Evolutionary conservation across 2,888 invertebrate species (phyloP).

Genomic region (Esperia sulphurella): DNA sequence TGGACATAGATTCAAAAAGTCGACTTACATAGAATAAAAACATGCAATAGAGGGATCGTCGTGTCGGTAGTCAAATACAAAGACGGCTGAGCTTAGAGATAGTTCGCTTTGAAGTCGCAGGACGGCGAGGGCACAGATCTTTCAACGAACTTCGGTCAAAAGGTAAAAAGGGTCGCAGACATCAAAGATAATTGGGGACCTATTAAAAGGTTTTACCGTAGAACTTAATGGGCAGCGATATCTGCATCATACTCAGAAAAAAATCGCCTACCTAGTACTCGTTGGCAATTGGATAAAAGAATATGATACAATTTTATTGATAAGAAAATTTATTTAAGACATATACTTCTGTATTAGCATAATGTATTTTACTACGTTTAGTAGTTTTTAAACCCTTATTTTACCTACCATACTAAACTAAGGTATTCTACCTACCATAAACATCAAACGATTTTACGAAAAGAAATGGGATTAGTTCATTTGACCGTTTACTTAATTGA

Average conservation of each 20-base stretch:
- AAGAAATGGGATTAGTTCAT: too few relatives aligned
- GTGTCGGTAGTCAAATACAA: conserved; percentile 32
- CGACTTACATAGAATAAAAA: conserved; percentile 13
- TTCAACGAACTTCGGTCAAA: conserved; percentile 53
- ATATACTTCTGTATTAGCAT: too few relatives aligned
- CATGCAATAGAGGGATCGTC: conserved; percentile 16
- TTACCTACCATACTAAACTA: too few relatives aligned
- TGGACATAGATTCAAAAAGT: too few relatives aligned
- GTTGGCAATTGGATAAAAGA: neutral
- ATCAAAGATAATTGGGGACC: conserved; percentile 64
- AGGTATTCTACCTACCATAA: too few relatives aligned
- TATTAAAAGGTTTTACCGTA: conserved; percentile 44
- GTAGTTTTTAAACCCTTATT: too few relatives aligned
- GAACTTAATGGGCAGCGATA: conserved; percentile 1
- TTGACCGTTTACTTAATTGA: too few relatives aligned
- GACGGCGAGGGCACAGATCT: conserved; percentile 41
- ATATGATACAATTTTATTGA: too few relatives aligned
- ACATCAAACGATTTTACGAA: too few relatives aligned
- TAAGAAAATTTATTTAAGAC: too few relatives aligned
- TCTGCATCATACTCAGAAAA: conserved; percentile 3
- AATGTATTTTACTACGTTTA: too few relatives aligned
- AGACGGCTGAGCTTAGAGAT: conserved; percentile 42
- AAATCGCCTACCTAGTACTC: neutral
- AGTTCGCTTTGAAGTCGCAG: conserved; percentile 59
- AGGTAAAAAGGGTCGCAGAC: conserved; percentile 61